Evolutionary conservation across 2,888 invertebrate genomes (phyloP).

Genomic region (Hyalella azteca): DNA sequence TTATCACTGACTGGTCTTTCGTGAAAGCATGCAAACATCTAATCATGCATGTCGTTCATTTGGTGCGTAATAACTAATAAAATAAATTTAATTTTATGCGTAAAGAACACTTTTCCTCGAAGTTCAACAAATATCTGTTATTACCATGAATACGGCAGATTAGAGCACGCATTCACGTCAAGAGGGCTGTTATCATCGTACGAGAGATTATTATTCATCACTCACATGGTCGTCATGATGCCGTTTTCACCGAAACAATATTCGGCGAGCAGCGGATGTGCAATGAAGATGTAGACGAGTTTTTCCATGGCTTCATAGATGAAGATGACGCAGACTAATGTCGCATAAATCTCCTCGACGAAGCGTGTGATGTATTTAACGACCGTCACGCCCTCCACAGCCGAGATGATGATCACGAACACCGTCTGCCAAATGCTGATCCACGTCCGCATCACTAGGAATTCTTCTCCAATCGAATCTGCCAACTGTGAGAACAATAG

Average conservation of each 20-base stretch:
- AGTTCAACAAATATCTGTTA: too few species aligned
- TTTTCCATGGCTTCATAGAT: constrained; percentile 89
- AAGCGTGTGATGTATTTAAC: constrained; percentile 91
- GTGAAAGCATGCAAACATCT: too few species aligned
- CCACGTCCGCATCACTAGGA: constrained; percentile 85
- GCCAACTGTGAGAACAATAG: too few species aligned
- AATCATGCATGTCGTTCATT: too few species aligned
- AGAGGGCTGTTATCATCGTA: too few species aligned
- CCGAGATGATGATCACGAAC: constrained; percentile 81
- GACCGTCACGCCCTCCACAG: constrained; percentile 89
- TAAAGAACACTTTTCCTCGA: too few species aligned
- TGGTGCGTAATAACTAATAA: too few species aligned
- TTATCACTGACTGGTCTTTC: too few species aligned
- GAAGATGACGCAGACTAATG: constrained; percentile 92
- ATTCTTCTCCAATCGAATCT: constrained; percentile 75
- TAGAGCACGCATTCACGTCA: too few species aligned
- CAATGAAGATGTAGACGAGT: constrained; percentile 74
- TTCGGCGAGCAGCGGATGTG: constrained; percentile 76
- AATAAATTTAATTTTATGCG: too few species aligned
- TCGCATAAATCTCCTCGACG: constrained; percentile 97
- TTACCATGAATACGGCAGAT: too few species aligned
- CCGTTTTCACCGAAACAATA: constrained; percentile 67
- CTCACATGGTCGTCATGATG: constrained; percentile 48
- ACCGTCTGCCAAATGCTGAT: constrained; percentile 92
- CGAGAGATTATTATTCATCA: too few species aligned